These are phyloP conservation scores for Platichthys stellatus DNA, from an alignment of 2,113 vertebrate genomes.

Conservation along the genomic window DNA sequence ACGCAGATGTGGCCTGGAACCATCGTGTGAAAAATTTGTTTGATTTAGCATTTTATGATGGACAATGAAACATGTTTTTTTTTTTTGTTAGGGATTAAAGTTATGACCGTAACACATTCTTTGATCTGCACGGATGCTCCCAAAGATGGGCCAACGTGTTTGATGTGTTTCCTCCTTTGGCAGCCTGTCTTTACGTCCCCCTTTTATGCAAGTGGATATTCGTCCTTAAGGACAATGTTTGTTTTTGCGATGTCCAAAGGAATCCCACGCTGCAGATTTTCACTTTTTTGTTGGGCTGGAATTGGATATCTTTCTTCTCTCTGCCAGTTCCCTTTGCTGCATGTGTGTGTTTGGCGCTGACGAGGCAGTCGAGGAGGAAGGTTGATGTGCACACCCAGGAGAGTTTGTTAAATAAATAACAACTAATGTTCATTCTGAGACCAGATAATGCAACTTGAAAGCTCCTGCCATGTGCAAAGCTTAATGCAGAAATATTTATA, in stretches of 20 bases:
- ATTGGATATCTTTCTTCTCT: not conserved
- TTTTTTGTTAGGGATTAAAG: not conserved
- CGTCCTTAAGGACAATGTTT: not conserved
- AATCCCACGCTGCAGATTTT: not conserved
- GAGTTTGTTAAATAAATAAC: too few relatives aligned
- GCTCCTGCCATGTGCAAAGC: not conserved
- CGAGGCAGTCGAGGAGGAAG: not conserved
- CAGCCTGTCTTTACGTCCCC: not conserved
- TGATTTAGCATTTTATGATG: not conserved
- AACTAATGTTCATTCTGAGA: not conserved
- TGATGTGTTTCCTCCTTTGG: not conserved
- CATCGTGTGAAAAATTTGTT: not conserved
- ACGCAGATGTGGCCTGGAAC: not conserved
- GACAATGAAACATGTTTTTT: not conserved
- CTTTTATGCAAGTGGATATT: not conserved
- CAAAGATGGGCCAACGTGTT: not conserved
- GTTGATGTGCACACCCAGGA: not conserved
- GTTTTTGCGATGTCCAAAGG: not conserved
- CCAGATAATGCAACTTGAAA: not conserved
- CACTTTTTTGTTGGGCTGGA: not conserved
- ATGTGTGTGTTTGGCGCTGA: not conserved
- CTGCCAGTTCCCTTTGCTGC: not conserved
- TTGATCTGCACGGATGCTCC: not conserved
- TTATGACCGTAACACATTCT: not conserved
- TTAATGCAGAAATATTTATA: too few relatives aligned